Evolutionary conservation across 2,113 vertebrate genomes (phyloP), one percentile per base, ranked within the genome.

Genomic region (Entelurus aequoreus): DNA sequence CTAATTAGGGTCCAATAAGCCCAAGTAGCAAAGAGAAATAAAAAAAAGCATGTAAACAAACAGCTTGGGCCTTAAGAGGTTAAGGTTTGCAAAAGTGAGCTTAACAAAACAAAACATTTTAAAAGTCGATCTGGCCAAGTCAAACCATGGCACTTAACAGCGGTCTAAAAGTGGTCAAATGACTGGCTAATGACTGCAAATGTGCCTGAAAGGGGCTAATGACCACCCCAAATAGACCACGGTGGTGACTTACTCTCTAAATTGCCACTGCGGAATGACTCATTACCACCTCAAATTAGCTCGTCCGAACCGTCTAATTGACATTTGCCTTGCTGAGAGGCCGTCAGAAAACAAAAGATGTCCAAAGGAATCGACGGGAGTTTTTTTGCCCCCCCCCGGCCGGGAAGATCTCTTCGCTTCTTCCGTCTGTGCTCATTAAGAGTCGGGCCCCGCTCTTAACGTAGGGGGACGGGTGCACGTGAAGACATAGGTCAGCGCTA

Each of bases 401-500:
- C 14, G 35, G 47, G 8, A 47, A 42, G 16, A 48, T 38, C 47
- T 35, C 21, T 8, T 21, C 14, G 13, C 48, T 37, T 36, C 48
- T 37, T 36, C 6, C 4, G 66, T 49, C 52, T 58, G 19, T 50
- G 19, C 67, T 71, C 48, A 63, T 75, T 70, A 72, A 53, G 60
- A 59, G 28, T 63, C 55, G 8, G 60, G 59, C 55, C 52, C 16
- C 61, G 62, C 38, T 48, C 14, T n/a, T 55, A 4, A 10, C 10
- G 36, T 40, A 5, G 13, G 36, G 53, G 13, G 28, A 13, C n/a
- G 11, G 4, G 76, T 83, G 79, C 62, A n/a, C 59, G 79, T 77
- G 67, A 74, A 79, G 77, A 79, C 83, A 79, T 82, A 74, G 74
- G 66, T 84, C 79, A 78, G 62, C 69, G 56, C 72, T 82, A 76